Evolutionary conservation across 1,140 invertebrate genomes (phyloP).

Genomic region (Trichomalopsis sarcophagae): DNA sequence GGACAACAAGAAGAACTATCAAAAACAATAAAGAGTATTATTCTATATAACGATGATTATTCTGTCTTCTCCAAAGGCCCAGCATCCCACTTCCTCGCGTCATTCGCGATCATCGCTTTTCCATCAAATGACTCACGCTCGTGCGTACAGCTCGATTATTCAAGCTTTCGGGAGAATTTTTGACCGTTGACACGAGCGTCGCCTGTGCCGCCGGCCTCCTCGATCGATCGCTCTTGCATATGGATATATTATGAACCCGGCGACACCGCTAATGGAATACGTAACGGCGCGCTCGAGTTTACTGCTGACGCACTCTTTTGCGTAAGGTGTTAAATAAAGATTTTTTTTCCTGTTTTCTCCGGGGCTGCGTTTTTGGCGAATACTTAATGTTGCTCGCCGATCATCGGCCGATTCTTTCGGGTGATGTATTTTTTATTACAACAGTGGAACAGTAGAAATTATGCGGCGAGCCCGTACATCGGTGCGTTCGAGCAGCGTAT

Average conservation of each 20-base stretch:
- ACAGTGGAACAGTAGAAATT: too few relatives aligned
- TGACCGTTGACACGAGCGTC: constrained; percentile 21
- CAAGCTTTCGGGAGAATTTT: neutral
- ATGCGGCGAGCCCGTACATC: too few relatives aligned
- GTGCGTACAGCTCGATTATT: too few relatives aligned
- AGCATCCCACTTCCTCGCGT: too few relatives aligned
- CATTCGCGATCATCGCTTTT: neutral
- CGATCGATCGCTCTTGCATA: neutral
- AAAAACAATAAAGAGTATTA: constrained; percentile 76
- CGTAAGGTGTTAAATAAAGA: neutral
- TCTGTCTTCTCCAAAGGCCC: constrained; percentile 45
- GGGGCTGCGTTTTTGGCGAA: neutral
- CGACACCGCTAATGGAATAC: neutral
- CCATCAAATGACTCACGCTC: neutral
- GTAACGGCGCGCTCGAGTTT: neutral
- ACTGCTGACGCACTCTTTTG: constrained; percentile 25
- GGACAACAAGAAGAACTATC: constrained; percentile 71
- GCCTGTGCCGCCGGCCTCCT: neutral
- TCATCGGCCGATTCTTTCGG: too few relatives aligned
- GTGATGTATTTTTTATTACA: too few relatives aligned
- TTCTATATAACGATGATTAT: constrained; percentile 71
- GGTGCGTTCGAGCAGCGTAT: too few relatives aligned
- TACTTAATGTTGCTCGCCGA: too few relatives aligned
- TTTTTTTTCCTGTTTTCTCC: neutral
- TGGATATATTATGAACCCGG: neutral